Percentiles rank a stretch among this genome's conserved stretches.
Conservation (phyloP, 64 coral and sea anemone genomes). For the Montipora efflorescens region DNA sequence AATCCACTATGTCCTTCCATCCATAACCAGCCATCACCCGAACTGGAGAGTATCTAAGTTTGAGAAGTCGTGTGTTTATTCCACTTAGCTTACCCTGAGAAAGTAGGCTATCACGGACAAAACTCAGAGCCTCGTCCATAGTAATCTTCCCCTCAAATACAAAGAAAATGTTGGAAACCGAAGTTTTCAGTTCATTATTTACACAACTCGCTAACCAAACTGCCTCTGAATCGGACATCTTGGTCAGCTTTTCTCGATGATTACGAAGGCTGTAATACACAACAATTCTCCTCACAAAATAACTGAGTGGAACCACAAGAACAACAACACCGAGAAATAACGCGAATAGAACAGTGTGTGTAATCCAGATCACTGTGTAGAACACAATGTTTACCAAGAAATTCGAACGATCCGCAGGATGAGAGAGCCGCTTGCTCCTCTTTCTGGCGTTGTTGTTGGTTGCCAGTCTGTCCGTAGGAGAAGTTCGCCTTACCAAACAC, state of each 20-base stretch:
- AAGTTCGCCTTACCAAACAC: slow-evolving; percentile 17
- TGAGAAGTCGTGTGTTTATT: slow-evolving; percentile 51
- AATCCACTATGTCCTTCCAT: slow-evolving; percentile 76
- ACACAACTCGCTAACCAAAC: slow-evolving; percentile 56
- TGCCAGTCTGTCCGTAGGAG: slow-evolving; percentile 6
- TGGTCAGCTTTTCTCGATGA: slow-evolving; percentile 61
- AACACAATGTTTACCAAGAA: slow-evolving; percentile 67
- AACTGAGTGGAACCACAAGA: slow-evolving; percentile 65
- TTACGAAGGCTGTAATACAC: slow-evolving; percentile 46
- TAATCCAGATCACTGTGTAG: slow-evolving; percentile 30
- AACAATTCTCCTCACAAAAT: slow-evolving; percentile 63
- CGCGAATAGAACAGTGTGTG: slow-evolving; percentile 65
- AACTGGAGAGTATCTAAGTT: slow-evolving; percentile 68
- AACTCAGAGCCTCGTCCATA: slow-evolving; percentile 58
- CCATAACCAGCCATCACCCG: slow-evolving; percentile 59
- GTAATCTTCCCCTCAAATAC: slow-evolving; percentile 72
- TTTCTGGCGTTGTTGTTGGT: background rate
- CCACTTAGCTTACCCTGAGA: slow-evolving; percentile 41
- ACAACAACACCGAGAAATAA: slow-evolving; percentile 55
- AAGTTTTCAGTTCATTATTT: slow-evolving; percentile 18
- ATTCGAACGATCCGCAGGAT: slow-evolving; percentile 72
- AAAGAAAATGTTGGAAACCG: slow-evolving; percentile 81
- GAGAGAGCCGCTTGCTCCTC: slow-evolving; percentile 74
- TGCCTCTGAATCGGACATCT: slow-evolving; percentile 70
- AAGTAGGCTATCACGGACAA: slow-evolving; percentile 69